Conservation (phyloP, 2,797 vertebrate species). For the Rhabdophis nuchalis region DNA sequence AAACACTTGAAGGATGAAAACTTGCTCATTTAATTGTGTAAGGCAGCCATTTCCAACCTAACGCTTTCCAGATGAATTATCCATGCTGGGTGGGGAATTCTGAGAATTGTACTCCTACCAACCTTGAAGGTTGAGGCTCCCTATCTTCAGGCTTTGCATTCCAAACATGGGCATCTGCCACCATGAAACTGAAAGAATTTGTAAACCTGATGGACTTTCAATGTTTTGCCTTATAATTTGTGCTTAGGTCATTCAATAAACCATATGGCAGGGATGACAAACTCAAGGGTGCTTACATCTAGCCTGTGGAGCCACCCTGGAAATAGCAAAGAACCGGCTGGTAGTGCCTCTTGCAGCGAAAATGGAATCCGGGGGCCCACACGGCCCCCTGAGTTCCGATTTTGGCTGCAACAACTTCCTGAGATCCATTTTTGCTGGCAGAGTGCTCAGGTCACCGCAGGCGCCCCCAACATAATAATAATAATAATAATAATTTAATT, state of each 20-base stretch:
- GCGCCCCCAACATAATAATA: accelerated
- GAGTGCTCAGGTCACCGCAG: too few relatives aligned
- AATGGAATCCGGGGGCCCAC: too few relatives aligned
- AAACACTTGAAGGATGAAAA: not conserved
- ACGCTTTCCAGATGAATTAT: not conserved
- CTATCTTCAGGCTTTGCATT: not conserved
- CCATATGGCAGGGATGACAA: not conserved
- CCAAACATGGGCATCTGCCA: not conserved
- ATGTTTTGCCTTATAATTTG: not conserved
- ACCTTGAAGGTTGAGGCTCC: not conserved
- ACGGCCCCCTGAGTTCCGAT: too few relatives aligned
- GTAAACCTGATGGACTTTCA: not conserved
- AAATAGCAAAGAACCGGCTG: too few relatives aligned
- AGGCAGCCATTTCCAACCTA: not conserved
- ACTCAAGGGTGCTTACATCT: too few relatives aligned
- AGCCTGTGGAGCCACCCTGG: too few relatives aligned
- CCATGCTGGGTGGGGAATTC: not conserved
- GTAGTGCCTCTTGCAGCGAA: too few relatives aligned
- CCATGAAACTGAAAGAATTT: not conserved
- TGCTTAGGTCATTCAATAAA: not conserved
- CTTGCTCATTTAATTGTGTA: not conserved
- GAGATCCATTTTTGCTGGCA: too few relatives aligned
- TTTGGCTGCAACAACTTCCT: too few relatives aligned
- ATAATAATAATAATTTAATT: too few relatives aligned
- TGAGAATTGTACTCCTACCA: not conserved